These are phyloP conservation scores for Scleropages formosus DNA, from an alignment of 2,797 vertebrate species.

Conservation along the genomic window DNA sequence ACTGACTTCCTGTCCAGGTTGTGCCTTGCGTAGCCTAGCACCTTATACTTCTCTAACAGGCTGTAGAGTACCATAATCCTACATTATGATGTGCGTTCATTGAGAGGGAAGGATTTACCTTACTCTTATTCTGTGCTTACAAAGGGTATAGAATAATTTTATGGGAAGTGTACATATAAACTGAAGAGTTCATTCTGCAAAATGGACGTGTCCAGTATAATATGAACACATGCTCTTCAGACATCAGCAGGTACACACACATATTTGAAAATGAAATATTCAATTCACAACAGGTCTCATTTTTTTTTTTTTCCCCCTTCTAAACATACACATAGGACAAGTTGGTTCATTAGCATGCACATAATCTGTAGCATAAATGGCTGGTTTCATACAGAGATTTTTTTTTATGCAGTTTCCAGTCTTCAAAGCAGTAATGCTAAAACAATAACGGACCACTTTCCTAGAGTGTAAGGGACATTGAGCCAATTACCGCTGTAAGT, in stretches of 20 bases:
- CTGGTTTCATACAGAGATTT: neutral
- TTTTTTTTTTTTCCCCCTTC: neutral
- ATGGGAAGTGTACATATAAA: neutral
- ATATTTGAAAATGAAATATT: neutral
- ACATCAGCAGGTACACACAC: neutral
- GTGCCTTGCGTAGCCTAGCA: too few species aligned
- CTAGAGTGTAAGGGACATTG: neutral
- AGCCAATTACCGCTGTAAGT: slow-evolving; percentile 2
- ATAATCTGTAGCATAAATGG: neutral
- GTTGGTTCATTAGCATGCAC: neutral
- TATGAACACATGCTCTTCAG: neutral
- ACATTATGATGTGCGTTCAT: too few species aligned
- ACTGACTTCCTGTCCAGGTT: too few species aligned
- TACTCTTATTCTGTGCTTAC: too few species aligned
- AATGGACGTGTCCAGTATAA: neutral
- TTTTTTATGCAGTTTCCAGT: neutral
- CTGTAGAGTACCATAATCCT: too few species aligned
- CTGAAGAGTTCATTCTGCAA: neutral
- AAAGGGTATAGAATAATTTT: too few species aligned
- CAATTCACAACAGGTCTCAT: too few species aligned
- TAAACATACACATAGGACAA: neutral
- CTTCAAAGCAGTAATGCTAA: neutral
- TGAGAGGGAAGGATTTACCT: too few species aligned
- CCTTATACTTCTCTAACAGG: too few species aligned
- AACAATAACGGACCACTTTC: neutral